These are phyloP conservation scores for Smittia sp. DNA, from an alignment of 2,888 invertebrate genomes.

Conservation along the genomic window DNA sequence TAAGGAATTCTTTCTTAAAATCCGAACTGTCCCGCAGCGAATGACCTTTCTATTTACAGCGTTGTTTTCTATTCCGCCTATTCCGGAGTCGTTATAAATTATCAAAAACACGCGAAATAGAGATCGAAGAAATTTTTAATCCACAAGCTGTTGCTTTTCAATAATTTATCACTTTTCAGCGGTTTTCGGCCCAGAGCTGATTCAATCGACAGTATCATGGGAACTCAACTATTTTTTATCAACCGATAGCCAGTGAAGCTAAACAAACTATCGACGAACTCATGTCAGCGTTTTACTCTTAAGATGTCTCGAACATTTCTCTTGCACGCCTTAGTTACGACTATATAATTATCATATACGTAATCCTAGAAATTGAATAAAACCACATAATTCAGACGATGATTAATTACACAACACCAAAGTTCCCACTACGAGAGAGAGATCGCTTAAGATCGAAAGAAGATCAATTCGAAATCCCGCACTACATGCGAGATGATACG, in stretches of 20 bases:
- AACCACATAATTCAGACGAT: constrained; percentile 14
- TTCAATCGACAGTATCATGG: not conserved
- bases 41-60: constrained; percentile 16
- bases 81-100: not conserved
- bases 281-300: not conserved
- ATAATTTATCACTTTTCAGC: constrained; percentile 3
- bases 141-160: not conserved
- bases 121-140: not conserved
- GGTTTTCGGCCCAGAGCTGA: not conserved
- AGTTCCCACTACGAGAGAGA: not conserved
- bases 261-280: constrained; percentile 19
- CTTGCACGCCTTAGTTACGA: not conserved
- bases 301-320: not conserved
- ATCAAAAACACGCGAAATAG: not conserved
- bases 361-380: constrained; percentile 25
- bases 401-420: constrained; percentile 29
- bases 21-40: constrained; percentile 1
- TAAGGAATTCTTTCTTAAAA: not conserved
- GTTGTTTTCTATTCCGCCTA: not conserved
- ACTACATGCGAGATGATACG: not conserved
- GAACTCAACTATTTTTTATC: constrained; percentile 16
- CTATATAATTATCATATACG: constrained; percentile 25
- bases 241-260: not conserved
- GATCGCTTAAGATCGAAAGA: not conserved
- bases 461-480: not conserved